Evolutionary conservation across 2,888 invertebrate genomes (phyloP).

Genomic region (Eudemis profundana): DNA sequence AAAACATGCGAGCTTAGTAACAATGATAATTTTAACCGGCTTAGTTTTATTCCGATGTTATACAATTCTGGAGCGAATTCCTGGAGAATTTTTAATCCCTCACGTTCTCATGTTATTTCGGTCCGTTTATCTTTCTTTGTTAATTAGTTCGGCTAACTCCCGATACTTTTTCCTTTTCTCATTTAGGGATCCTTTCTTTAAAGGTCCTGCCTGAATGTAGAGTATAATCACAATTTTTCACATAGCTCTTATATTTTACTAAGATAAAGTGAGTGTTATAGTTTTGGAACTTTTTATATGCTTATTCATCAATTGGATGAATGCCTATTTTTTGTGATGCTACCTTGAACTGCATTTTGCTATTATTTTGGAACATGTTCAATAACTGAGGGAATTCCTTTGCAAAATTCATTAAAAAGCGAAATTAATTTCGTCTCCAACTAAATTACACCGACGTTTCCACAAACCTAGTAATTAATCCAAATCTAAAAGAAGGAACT

Average conservation of each 20-base stretch:
- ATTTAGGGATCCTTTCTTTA: neutral
- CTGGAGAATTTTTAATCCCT: constrained; percentile 43
- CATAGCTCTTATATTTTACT: neutral
- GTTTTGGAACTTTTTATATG: neutral
- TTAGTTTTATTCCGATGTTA: constrained; percentile 26
- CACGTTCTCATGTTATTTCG: constrained; percentile 48
- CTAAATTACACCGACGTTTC: constrained; percentile 20
- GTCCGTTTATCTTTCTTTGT: constrained; percentile 49
- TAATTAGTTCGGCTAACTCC: constrained; percentile 46
- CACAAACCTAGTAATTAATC: constrained; percentile 39
- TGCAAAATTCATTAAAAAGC: neutral
- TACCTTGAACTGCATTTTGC: neutral
- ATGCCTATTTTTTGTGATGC: neutral
- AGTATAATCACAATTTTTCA: too few relatives aligned
- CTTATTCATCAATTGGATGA: neutral
- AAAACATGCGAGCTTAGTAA: constrained; percentile 13
- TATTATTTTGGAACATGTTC: constrained; percentile 5
- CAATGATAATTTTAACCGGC: constrained; percentile 28
- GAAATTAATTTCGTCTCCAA: constrained; percentile 30
- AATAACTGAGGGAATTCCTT: neutral
- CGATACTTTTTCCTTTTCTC: constrained; percentile 5
- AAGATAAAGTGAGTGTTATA: neutral
- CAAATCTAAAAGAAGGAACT: constrained; percentile 32
- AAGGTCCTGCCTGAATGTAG: neutral
- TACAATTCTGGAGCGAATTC: constrained; percentile 15